Evolutionary conservation across 2,113 vertebrate species (phyloP), one percentile per base, ranked within the genome.

Genomic region (Tachysurus fulvidraco): DNA sequence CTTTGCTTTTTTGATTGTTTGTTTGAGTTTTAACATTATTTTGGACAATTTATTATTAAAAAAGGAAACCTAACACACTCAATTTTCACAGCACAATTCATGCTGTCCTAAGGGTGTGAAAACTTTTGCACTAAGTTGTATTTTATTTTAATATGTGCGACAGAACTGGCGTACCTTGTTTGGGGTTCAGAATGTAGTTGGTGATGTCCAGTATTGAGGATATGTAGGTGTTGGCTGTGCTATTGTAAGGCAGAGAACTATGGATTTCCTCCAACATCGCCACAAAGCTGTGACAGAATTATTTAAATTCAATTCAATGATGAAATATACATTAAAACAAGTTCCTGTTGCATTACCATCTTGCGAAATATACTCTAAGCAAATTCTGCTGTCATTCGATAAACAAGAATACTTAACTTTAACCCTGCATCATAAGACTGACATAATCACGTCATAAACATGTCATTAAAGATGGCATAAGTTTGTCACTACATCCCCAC

Each of bases 271-370:
- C 88, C 91, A 95, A 85, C 62, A 93, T 84, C 55, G 92, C 90
- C 84, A 94, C 55, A 87, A 95, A 91, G 62, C 95, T 96, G 67
- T 30, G 52, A 88, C 85, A 44, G 4, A 90, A 89, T 89, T 86
- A 88, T 25, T 9, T 88, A 21, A 79, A 76, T 28, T 85, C 67
- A 67, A 88, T 64, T 80, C 81, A 25, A 67, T 28, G 3, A 57
- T 30, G 30, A 23, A 76, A 76, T 12, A 11, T n/a, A 3, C 52
- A 78, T 28, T 52, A 54, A 16, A 28, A 74, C 25, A 21, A 9
- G 14, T n/a, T 36, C 19, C 14, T 52, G 12, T 64, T 10, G 41
- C 36, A 7, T 14, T 44, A 2, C 23, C 11, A 62, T 8, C 16
- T 10, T 76, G 14, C 28, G 23, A 41, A 59, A 62, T 44, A 41